phyloP scores from a whole-genome alignment of 2,113 vertebrate genomes.

The Motacilla alba region DNA sequence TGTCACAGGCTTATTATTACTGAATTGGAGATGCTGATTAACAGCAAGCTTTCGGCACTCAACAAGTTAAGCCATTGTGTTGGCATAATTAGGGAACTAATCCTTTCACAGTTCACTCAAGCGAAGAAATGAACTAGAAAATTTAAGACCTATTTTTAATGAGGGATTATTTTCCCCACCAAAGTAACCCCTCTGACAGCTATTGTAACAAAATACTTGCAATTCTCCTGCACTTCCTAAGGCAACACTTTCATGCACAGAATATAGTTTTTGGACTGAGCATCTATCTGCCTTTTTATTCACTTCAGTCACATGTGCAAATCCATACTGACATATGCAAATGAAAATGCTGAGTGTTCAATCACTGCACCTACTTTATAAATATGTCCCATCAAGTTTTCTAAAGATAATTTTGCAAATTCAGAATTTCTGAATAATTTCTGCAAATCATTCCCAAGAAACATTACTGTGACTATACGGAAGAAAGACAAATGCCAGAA shows the following conservation, averaged over 20 bases:
- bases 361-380: neutral
- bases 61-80: constrained; percentile 43
- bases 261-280: neutral
- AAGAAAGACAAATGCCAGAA: neutral
- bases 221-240: neutral
- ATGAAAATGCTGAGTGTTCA: neutral
- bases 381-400: neutral
- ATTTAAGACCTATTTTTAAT: constrained; percentile 39
- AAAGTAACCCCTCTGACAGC: neutral
- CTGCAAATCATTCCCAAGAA: neutral
- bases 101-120: constrained; percentile 20
- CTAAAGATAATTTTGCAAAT: neutral
- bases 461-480: neutral
- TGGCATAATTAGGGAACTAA: constrained; percentile 26
- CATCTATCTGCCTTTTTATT: neutral
- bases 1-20: neutral
- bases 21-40: constrained; percentile 36
- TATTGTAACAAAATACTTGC: neutral
- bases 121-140: constrained; percentile 6
- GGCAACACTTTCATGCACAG: neutral
- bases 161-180: neutral
- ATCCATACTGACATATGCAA: neutral
- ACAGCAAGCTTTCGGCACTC: neutral
- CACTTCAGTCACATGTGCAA: neutral
- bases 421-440: neutral